phyloP scores from a whole-genome alignment of 2,113 vertebrate species.

The Elaphurus davidianus region DNA sequence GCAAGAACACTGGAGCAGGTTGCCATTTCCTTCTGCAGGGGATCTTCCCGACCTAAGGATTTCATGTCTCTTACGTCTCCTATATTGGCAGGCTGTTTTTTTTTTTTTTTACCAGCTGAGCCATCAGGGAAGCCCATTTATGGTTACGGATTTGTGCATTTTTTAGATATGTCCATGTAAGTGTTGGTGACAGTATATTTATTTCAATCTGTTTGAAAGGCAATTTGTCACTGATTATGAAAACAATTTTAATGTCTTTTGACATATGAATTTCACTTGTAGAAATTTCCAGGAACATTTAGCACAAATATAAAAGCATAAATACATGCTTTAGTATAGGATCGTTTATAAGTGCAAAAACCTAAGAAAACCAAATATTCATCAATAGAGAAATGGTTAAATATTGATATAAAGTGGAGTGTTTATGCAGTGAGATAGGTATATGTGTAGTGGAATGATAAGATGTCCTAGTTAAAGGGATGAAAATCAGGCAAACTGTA shows the following conservation, averaged over 20 bases:
- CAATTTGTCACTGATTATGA: neutral
- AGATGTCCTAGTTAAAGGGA: neutral
- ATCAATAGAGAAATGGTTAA: neutral
- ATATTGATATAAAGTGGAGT: neutral
- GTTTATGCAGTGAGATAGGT: neutral
- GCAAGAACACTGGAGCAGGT: neutral
- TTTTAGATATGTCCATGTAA: neutral
- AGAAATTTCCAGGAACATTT: neutral
- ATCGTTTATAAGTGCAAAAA: neutral
- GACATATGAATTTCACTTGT: neutral
- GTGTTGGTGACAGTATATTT: neutral
- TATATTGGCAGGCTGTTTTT: neutral
- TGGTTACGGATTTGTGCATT: neutral
- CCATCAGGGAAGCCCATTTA: neutral
- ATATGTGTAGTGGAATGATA: neutral
- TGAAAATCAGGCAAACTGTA: neutral
- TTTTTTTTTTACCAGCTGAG: neutral
- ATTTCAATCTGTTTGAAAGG: neutral
- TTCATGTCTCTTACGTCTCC: neutral
- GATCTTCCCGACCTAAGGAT: neutral
- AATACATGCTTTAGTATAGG: neutral
- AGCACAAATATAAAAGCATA: neutral
- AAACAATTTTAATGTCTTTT: neutral
- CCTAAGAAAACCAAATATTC: neutral
- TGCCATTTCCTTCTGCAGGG: neutral